phyloP scores from a whole-genome alignment of 1,140 invertebrate genomes.

The Cardiocondyla obscurior region DNA sequence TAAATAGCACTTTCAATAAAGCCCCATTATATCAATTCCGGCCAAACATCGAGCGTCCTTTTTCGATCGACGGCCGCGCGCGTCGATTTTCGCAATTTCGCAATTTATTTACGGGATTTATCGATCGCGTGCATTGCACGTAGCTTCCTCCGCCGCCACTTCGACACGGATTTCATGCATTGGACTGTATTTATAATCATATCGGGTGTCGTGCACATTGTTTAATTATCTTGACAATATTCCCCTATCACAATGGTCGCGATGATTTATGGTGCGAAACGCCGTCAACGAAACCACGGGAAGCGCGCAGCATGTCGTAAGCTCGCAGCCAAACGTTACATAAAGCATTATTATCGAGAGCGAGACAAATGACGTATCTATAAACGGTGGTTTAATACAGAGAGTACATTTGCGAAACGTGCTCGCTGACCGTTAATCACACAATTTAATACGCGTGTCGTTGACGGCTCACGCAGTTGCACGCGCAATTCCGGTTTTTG shows the following conservation, averaged over 20 bases:
- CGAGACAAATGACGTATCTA: slow-evolving; percentile 57
- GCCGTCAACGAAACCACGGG: not conserved
- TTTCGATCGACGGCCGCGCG: not conserved
- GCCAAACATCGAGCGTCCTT: slow-evolving; percentile 1
- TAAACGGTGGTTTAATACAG: slow-evolving; percentile 59
- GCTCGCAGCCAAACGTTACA: slow-evolving; percentile 15
- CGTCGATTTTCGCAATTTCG: slow-evolving; percentile 26
- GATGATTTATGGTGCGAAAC: slow-evolving; percentile 56
- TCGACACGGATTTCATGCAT: slow-evolving; percentile 13
- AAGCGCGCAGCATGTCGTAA: slow-evolving; percentile 3
- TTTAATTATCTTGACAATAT: slow-evolving; percentile 66
- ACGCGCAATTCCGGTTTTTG: slow-evolving; percentile 40
- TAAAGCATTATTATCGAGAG: slow-evolving; percentile 54
- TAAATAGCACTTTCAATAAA: slow-evolving; percentile 27
- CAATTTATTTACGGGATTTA: slow-evolving; percentile 36
- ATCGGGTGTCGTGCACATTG: slow-evolving; percentile 43
- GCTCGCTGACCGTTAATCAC: slow-evolving; percentile 51
- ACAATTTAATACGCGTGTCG: slow-evolving; percentile 57
- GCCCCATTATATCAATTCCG: slow-evolving; percentile 16
- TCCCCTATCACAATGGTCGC: slow-evolving; percentile 38
- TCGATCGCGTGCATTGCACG: slow-evolving; percentile 13
- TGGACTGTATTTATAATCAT: slow-evolving; percentile 43
- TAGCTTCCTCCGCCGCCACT: not conserved
- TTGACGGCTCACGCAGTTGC: not conserved
- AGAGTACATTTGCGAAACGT: slow-evolving; percentile 48